Evolutionary conservation across 2,113 vertebrate species (phyloP).

Genomic region (Sturnus vulgaris): DNA sequence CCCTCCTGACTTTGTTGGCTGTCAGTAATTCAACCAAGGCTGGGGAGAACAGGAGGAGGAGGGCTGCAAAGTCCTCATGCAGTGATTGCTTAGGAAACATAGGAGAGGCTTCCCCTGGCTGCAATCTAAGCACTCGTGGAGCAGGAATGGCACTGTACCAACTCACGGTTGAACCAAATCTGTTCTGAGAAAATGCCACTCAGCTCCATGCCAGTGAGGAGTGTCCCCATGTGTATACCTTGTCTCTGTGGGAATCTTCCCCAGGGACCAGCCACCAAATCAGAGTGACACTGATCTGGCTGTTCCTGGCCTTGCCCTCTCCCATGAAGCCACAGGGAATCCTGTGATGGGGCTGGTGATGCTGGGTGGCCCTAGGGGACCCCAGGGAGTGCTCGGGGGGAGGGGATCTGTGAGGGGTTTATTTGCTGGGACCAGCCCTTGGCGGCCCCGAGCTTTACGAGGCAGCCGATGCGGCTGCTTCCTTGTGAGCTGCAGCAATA

Average conservation of each 20-base stretch:
- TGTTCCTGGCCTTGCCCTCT: neutral
- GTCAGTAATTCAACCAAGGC: neutral
- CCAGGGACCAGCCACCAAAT: neutral
- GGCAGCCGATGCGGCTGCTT: neutral
- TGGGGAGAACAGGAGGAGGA: neutral
- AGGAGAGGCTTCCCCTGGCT: neutral
- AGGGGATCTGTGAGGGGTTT: neutral
- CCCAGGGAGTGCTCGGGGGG: fast-evolving
- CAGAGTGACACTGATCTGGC: neutral
- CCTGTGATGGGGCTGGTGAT: fast-evolving
- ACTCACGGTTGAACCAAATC: fast-evolving
- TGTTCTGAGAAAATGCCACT: neutral
- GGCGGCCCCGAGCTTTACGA: neutral
- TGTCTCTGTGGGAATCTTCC: neutral
- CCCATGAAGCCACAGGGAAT: fast-evolving
- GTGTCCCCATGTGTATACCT: fast-evolving
- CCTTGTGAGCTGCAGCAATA: neutral
- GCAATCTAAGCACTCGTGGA: neutral
- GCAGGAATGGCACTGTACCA: neutral
- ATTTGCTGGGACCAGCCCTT: neutral
- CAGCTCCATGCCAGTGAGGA: neutral
- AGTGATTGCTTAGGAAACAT: neutral
- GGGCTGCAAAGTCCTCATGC: neutral
- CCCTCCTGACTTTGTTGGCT: neutral
- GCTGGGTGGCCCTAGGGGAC: slow-evolving; percentile 2